Evolutionary conservation across 2,888 invertebrate species (phyloP).

Genomic region (Terebella lapidaria): DNA sequence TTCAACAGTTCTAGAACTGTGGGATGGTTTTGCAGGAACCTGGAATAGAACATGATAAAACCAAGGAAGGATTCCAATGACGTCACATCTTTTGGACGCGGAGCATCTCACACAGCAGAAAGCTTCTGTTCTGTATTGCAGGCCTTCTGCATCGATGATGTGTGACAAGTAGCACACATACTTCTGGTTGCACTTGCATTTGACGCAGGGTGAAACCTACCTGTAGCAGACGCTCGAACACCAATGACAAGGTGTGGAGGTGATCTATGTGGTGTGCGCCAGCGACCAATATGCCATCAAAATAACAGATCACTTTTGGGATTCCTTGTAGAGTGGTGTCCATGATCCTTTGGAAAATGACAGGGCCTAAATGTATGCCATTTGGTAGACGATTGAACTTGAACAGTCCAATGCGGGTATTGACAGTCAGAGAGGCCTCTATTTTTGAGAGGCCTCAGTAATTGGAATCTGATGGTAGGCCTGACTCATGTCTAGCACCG

Average conservation of each 20-base stretch:
- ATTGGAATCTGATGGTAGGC: constrained; percentile 1
- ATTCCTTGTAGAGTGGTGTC: background rate
- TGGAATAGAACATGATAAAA: background rate
- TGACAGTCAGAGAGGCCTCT: background rate
- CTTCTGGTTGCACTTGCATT: background rate
- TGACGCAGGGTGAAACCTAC: background rate
- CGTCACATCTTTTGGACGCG: background rate
- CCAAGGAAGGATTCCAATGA: background rate
- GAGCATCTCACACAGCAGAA: background rate
- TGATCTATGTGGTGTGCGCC: background rate
- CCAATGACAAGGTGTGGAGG: background rate
- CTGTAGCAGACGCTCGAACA: background rate
- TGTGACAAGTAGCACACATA: background rate
- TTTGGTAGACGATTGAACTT: background rate
- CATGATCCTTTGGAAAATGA: background rate
- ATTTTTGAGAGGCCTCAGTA: background rate
- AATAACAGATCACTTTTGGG: background rate
- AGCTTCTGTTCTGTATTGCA: background rate
- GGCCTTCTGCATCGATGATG: background rate
- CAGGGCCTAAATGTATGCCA: background rate
- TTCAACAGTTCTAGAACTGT: background rate
- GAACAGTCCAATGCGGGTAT: constrained; percentile 2
- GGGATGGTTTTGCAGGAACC: background rate
- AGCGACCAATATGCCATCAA: constrained; percentile 1
- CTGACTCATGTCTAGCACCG: background rate